phyloP scores from a whole-genome alignment of 2,797 vertebrate genomes.

The Acrossocheilus wenchowensis region DNA sequence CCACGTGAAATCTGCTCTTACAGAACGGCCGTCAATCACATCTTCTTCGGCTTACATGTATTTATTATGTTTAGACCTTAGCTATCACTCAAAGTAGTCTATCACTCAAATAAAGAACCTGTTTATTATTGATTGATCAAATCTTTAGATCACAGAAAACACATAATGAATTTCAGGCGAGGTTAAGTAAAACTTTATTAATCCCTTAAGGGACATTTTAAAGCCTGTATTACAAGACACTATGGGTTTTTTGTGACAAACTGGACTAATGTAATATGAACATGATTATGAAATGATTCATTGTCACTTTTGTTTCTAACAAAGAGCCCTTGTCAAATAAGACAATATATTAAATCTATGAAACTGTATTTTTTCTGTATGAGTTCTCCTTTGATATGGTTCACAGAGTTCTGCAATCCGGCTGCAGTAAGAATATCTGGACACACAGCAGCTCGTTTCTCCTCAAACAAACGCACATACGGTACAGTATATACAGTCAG shows the following conservation, averaged over 20 bases:
- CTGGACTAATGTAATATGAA: neutral
- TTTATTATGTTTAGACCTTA: neutral
- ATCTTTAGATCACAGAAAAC: neutral
- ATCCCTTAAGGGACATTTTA: no score
- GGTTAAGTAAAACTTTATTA: neutral
- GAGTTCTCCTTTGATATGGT: constrained; percentile 36
- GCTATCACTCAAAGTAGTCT: neutral
- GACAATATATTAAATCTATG: neutral
- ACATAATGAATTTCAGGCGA: neutral
- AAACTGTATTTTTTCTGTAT: neutral
- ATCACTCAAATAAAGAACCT: neutral
- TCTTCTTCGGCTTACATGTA: neutral
- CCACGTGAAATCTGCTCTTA: neutral
- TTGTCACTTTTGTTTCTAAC: neutral
- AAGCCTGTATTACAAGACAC: neutral
- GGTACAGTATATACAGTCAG: constrained; percentile 45
- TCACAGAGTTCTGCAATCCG: constrained; percentile 79
- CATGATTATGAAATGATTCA: neutral
- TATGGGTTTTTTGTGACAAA: neutral
- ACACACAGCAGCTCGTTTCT: constrained; percentile 65
- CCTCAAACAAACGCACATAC: constrained; percentile 56
- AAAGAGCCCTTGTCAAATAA: neutral
- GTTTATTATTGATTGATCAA: neutral
- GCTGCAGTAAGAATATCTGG: constrained; percentile 77
- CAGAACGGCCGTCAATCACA: neutral